Conservation (phyloP, 2,888 invertebrate genomes). For the Andrena marginata region DNA sequence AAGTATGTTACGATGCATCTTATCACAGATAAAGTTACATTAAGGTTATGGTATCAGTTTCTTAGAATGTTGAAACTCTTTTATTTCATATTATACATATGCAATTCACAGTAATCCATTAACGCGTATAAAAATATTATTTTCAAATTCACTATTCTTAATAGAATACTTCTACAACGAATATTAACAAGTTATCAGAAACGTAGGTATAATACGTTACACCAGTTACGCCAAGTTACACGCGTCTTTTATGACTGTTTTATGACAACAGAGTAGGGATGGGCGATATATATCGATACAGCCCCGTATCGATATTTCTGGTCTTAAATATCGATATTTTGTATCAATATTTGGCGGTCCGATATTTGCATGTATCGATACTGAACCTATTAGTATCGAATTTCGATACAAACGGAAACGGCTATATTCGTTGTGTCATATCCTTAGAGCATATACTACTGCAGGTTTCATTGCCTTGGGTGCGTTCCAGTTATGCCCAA, state of each 20-base stretch:
- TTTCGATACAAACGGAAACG: no score
- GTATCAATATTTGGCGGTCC: no score
- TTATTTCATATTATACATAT: neutral
- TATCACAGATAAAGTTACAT: constrained; percentile 19
- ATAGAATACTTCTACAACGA: neutral
- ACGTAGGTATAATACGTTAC: constrained; percentile 9
- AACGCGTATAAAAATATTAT: neutral
- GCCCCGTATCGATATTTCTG: no score
- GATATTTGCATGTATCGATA: no score
- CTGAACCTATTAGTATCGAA: no score
- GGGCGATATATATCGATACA: neutral
- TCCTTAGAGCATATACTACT: no score
- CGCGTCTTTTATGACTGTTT: neutral
- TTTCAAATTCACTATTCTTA: constrained; percentile 5
- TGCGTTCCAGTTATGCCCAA: no score
- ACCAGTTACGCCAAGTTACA: neutral
- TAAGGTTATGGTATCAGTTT: constrained; percentile 14
- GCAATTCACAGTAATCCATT: neutral
- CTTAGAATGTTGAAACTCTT: neutral
- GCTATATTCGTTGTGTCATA: no score
- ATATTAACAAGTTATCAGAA: constrained; percentile 16
- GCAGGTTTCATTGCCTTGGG: no score
- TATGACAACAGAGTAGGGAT: neutral
- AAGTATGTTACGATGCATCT: constrained; percentile 59
- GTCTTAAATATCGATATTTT: no score